phyloP scores from a whole-genome alignment of 2,888 invertebrate genomes.

The Drosophila hamatofila region DNA sequence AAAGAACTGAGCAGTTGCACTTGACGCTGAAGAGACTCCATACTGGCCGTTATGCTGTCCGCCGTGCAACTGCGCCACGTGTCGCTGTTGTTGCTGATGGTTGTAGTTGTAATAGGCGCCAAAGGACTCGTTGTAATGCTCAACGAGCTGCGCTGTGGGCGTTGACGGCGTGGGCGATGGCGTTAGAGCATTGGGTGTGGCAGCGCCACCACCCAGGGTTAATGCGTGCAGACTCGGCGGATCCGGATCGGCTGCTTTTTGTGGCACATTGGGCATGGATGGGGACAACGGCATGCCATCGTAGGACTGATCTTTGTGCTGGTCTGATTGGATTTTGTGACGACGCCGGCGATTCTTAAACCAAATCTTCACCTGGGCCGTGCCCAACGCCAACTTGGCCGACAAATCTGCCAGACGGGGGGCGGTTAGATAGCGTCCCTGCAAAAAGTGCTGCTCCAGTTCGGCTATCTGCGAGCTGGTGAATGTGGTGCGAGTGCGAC shows the following conservation, averaged over 20 bases:
- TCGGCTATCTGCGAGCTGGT: conserved; percentile 77
- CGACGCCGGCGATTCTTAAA: conserved; percentile 82
- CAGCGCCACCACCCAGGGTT: conserved; percentile 51
- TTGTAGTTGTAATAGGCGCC: conserved; percentile 73
- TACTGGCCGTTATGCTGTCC: conserved; percentile 40
- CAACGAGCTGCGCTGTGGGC: conserved; percentile 58
- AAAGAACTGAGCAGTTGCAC: conserved; percentile 58
- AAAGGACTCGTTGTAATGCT: conserved; percentile 66
- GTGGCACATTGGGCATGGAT: conserved; percentile 38
- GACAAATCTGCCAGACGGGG: conserved; percentile 73
- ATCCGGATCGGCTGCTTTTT: conserved; percentile 52
- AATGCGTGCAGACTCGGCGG: conserved; percentile 69
- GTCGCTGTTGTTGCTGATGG: conserved; percentile 47
- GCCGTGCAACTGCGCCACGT: conserved; percentile 43
- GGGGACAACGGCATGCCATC: conserved; percentile 75
- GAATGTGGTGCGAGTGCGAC: conserved; percentile 80
- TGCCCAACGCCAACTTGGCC: conserved; percentile 69
- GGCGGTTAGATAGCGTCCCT: conserved; percentile 75
- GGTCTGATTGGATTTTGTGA: conserved; percentile 74
- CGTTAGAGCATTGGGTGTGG: conserved; percentile 62
- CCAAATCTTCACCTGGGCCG: conserved; percentile 80
- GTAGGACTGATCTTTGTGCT: conserved; percentile 67
- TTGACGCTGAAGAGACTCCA: conserved; percentile 26
- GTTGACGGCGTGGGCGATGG: conserved; percentile 72
- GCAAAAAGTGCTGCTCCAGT: conserved; percentile 76